Evolutionary conservation across 2,797 vertebrate genomes (phyloP).

Genomic region (Ficedula albicollis): DNA sequence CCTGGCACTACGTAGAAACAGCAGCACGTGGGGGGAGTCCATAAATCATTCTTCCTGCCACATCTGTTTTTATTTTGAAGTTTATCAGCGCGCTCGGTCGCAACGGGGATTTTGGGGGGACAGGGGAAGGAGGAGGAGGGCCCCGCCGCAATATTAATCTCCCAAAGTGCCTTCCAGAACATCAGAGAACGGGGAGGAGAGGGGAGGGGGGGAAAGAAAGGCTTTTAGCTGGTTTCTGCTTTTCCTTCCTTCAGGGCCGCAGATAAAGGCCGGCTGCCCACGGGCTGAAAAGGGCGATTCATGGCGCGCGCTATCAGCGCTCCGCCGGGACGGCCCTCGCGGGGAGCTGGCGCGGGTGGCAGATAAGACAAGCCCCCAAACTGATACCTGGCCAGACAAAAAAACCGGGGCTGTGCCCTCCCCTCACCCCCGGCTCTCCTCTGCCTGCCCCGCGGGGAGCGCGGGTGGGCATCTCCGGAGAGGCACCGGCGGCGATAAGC

Average conservation of each 20-base stretch:
- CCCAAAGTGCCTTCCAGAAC: constrained; percentile 77
- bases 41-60: constrained; percentile 68
- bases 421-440: no score
- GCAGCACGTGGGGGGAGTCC: constrained; percentile 21
- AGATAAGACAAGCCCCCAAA: constrained; percentile 74
- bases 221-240: constrained; percentile 76
- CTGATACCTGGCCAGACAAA: constrained; percentile 60
- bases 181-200: constrained; percentile 70
- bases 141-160: constrained; percentile 75
- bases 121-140: constrained; percentile 8
- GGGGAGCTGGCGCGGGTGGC: constrained; percentile 61
- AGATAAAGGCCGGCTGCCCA: constrained; percentile 79
- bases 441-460: not conserved
- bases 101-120: constrained; percentile 58
- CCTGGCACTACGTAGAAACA: not conserved
- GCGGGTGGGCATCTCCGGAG: constrained; percentile 70
- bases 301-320: constrained; percentile 69
- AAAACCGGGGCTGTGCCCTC: not conserved
- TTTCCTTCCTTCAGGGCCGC: constrained; percentile 78
- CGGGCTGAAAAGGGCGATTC: constrained; percentile 77
- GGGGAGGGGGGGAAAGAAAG: constrained; percentile 65
- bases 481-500: constrained; percentile 38
- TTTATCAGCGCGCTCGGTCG: constrained; percentile 74
- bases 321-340: constrained; percentile 32
- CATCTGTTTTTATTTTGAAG: constrained; percentile 82